A percentile compares a stretch with the other conserved stretches of the same genome.
Conservation (phyloP, 2,888 invertebrate genomes). For the Standfussiana lucernea region DNA sequence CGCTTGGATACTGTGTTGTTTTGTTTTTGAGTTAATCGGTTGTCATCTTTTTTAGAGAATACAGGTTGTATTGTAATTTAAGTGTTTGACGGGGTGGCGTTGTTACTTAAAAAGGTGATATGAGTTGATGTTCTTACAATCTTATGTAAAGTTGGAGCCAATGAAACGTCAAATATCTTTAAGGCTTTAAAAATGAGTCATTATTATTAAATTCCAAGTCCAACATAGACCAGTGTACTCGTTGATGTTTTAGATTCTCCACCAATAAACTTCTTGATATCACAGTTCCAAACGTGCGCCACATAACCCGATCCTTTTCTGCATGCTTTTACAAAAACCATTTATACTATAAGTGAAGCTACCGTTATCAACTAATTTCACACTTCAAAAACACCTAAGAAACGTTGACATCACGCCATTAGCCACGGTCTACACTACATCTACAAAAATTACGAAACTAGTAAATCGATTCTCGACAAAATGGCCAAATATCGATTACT, state of each 20-base stretch:
- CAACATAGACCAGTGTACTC: not conserved
- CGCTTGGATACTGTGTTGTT: constrained; percentile 5
- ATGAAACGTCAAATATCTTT: not conserved
- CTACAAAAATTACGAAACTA: constrained; percentile 54
- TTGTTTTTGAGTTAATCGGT: constrained; percentile 5
- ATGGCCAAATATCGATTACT: constrained; percentile 64
- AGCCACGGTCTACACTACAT: constrained; percentile 24
- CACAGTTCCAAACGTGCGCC: not conserved
- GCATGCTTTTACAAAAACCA: not conserved
- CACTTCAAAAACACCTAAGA: constrained; percentile 8
- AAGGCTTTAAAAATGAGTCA: not conserved
- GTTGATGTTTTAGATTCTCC: not conserved
- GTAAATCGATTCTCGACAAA: constrained; percentile 51
- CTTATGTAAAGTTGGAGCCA: not conserved
- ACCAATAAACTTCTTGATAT: not conserved
- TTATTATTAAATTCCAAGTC: not conserved
- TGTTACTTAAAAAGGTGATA: not conserved
- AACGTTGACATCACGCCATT: constrained; percentile 22
- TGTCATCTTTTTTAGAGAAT: not conserved
- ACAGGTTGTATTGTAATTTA: not conserved
- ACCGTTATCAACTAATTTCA: constrained; percentile 32
- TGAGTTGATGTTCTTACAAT: not conserved
- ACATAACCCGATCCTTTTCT: not conserved
- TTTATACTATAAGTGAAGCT: not conserved
- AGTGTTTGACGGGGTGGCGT: not conserved